Evolutionary conservation across 2,113 vertebrate genomes (phyloP), one percentile per base, ranked within the genome.

Genomic region (Oryzias woworae): DNA sequence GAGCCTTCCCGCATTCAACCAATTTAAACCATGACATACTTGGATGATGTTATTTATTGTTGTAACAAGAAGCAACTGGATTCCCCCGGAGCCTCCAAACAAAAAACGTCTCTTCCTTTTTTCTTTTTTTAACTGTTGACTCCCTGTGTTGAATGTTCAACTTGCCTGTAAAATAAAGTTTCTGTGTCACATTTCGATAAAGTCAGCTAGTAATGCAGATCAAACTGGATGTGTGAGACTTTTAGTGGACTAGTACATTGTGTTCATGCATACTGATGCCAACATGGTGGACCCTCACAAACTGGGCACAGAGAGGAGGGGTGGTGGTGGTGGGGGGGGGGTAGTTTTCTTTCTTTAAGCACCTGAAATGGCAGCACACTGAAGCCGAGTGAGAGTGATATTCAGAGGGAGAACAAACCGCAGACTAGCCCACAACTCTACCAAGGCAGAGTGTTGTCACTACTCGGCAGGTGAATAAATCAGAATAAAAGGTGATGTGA

Each of bases 231-330:
- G 73, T 66, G 72, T 82, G 80, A 53, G 66, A 61, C 81, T 74
- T 79, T 84, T 71, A 61, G 73, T 73, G 82, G 72, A 83, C 71
- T 52, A 71, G 72, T 68, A 80, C 84, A 82, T 49, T 84, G 68
- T 70, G 80, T 80, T 57, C 74, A 71, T 14, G 23, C 69, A 66
- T 42, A 56, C 58, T 69, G 62, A 80, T 85, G 85, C 83, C 85
- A 86, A 62, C 76, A 79, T 69, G 71, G 66, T 58, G 69, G 74
- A 77, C 74, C 61, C 55, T 59, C 43, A 66, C 53, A 51, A 75
- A 76, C 63, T 78, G 58, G 28, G 71, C 68, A 64, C 62, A 70
- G 44, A 59, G 54, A 26, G 49, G 54, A 66, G 53, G 58, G 43
- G 36, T 53, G 44, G 18, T 46, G n/a, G 23, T 22, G 43, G 53